Evolutionary conservation across 2,113 vertebrate genomes (phyloP), one percentile per base, ranked within the genome.

Genomic region (Charina bottae): DNA sequence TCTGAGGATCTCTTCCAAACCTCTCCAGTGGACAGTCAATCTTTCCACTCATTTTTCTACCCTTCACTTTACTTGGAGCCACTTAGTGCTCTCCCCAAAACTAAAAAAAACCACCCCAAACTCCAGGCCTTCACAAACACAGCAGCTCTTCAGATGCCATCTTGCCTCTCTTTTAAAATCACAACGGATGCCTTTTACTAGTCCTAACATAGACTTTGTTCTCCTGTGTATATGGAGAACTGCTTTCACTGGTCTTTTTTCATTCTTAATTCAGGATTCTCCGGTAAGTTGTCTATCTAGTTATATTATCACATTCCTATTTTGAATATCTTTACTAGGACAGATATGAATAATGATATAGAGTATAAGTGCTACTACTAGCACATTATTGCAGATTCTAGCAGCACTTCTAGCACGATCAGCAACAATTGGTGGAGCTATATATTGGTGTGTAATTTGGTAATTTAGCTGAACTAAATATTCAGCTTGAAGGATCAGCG

Each of bases 341-440:
- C 4, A 12, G 59, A 88, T 83, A 68, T 91, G 89, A 87, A 83
- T 78, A 92, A 92, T 91, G 42, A 3, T 46, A 26, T 23, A 54
- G 64, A 92, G 90, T 93, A 89, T 87, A 93, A 88, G 33, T 93
- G 83, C 88, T 91, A 90, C 87, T 84, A 91, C 92, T 68, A 93
- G 60, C 23, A 37, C 85, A 89, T 54, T 62, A 58, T 83, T 85
- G 33, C 4, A 0, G 0, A 85, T 58, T 21, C 85, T 91, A 92
- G 42, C 58, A 94, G 90, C 54, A 83, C 46, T 83, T 60, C 85
- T 93, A 58, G 2, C 28, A 26, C 42, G 28, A 83, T 85, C 86
- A 83, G 4, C 1, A 90, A 42, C 88, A 93, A 6, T 42, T 24
- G 54, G 49, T 8, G 12, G 0, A 0, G 17, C 11, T 60, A 91